A percentile compares a stretch with the other conserved stretches of the same genome.
These are phyloP conservation scores for Macrosiphum euphorbiae DNA, from an alignment of 2,888 invertebrate genomes.

Conservation along the genomic window DNA sequence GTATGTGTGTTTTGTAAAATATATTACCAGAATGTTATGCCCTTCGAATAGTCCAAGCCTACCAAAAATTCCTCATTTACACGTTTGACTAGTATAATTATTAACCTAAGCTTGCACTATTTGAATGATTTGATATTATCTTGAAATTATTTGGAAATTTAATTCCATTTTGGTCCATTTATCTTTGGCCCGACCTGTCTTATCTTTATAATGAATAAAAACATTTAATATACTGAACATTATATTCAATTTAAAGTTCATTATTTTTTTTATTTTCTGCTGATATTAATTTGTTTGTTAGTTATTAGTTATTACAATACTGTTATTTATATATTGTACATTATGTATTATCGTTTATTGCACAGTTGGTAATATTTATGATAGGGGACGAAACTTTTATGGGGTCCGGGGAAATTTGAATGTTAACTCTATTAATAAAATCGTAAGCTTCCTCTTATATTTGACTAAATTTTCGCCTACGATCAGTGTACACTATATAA, in stretches of 20 bases:
- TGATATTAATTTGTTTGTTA: not conserved
- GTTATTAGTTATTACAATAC: not conserved
- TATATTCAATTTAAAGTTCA: not conserved
- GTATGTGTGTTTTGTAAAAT: not conserved
- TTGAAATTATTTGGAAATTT: not conserved
- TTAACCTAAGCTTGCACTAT: not conserved
- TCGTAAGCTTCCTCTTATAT: not conserved
- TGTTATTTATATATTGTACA: not conserved
- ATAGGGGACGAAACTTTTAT: not conserved
- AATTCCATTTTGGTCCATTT: not conserved
- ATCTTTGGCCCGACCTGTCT: not conserved
- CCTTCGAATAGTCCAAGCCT: not conserved
- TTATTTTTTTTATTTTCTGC: not conserved
- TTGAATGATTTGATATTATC: not conserved
- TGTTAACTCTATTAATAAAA: not conserved
- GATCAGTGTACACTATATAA: too few species aligned
- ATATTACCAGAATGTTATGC: not conserved
- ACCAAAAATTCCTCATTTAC: not conserved
- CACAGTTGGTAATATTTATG: not conserved
- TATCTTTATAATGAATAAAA: not conserved
- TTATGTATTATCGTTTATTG: not conserved
- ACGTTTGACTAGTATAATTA: not conserved
- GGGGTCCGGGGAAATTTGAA: not conserved
- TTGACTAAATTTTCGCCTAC: not conserved
- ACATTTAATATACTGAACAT: not conserved